Conservation (phyloP, 2,113 vertebrate species). For the Percina caprodes region DNA sequence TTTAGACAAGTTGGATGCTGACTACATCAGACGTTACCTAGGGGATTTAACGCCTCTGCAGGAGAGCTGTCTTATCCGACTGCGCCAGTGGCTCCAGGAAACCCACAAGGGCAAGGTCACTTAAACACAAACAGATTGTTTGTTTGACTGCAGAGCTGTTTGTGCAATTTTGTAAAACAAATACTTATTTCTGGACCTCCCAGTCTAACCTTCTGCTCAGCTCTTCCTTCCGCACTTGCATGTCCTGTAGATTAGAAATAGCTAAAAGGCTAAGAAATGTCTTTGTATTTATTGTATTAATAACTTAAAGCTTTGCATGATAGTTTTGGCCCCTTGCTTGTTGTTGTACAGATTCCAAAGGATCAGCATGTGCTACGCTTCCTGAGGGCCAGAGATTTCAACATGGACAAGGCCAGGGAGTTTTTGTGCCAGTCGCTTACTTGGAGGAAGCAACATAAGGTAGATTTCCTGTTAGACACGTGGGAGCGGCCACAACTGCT, state of each 20-base stretch:
- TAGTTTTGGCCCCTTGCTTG: neutral
- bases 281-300: neutral
- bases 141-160: conserved; percentile 14
- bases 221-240: neutral
- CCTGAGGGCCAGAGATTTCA: conserved; percentile 94
- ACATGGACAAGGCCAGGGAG: conserved; percentile 93
- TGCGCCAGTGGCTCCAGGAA: conserved; percentile 96
- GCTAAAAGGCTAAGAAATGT: neutral
- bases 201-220: conserved; percentile 7
- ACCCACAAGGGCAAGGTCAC: conserved; percentile 97
- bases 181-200: conserved; percentile 11
- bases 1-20: conserved; percentile 95
- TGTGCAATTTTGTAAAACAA: conserved; percentile 9
- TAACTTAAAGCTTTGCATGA: neutral
- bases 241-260: too few species aligned
- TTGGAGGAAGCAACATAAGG: conserved; percentile 96
- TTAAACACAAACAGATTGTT: conserved; percentile 20
- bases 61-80: conserved; percentile 96
- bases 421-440: conserved; percentile 93
- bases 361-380: conserved; percentile 97
- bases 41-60: conserved; percentile 96
- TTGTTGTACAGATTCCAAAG: conserved; percentile 90
- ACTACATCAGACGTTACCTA: conserved; percentile 96
- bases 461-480: conserved; percentile 93
- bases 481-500: conserved; percentile 93